Evolutionary conservation across 1,140 invertebrate species (phyloP), one percentile per base, ranked within the genome.

Genomic region (Papilio dardanus): DNA sequence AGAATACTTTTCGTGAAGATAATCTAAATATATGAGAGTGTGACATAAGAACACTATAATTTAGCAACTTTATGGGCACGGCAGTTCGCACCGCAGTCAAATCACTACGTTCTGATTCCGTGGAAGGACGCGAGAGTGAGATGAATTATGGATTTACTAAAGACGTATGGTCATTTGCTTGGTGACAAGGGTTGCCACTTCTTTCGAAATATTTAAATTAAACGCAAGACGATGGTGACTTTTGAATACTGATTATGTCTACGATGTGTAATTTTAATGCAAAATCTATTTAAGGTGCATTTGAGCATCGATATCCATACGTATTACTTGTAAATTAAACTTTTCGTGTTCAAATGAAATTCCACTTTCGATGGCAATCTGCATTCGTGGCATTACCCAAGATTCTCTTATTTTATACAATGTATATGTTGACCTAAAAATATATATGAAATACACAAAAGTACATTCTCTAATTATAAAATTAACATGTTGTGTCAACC

Each of bases 141-240:
- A 66, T 66, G 65, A 66, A 66, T 66, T 69, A 69, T 40, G 67
- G 67, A 69, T 69, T 69, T 69, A n/a, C 35, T 40, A 69, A 37
- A 69, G 67, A 69, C 67, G 35, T 40, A 40, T 37, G 31, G 31
- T 69, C 31, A 69, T 40, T 69, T 69, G 35, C 19, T 69, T 69
- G 21, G 33, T 40, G 33, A 69, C 67, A 69, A 69, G 67, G 67
- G 67, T 40, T 69, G 67, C 19, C 67, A 35, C 35, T 67, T 67
- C 65, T 67, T 67, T 67, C 30, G 33, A 67, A 67, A 62, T 62
- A 62, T 62, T 62, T 12, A 62, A 62, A 62, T 62, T 62, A 62
- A 54, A 10, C 19, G 24, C 24, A 62, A 62, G 10, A 62, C 21
- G 21, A 28, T 28, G 54, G 54, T 28, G 24, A 62, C 12, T 28